phyloP scores from a whole-genome alignment of 2,113 vertebrate species.

The Pristiophorus japonicus region DNA sequence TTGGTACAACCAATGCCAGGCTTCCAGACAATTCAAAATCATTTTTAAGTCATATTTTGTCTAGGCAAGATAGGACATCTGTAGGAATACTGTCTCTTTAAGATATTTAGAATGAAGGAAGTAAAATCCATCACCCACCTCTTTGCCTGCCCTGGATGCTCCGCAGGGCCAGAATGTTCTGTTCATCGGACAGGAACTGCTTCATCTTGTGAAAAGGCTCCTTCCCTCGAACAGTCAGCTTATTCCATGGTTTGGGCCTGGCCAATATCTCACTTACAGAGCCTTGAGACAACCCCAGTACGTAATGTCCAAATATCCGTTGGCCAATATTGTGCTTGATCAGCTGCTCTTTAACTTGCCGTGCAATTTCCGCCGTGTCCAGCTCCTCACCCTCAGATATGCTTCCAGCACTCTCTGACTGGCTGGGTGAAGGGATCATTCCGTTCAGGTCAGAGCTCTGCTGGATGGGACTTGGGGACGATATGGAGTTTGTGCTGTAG shows the following conservation, averaged over 20 bases:
- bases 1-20: neutral
- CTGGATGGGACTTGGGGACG: conserved; percentile 80
- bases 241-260: conserved; percentile 94
- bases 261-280: conserved; percentile 95
- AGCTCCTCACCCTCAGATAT: conserved; percentile 86
- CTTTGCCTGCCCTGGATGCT: conserved; percentile 94
- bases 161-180: conserved; percentile 90
- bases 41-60: neutral
- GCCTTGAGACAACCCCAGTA: conserved; percentile 91
- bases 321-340: conserved; percentile 99
- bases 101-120: neutral
- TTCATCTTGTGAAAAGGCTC: conserved; percentile 98
- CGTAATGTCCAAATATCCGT: conserved; percentile 93
- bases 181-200: conserved; percentile 93
- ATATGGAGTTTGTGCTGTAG: conserved; percentile 85
- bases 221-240: conserved; percentile 90
- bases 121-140: conserved; percentile 65
- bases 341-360: conserved; percentile 93
- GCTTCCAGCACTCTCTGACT: conserved; percentile 82
- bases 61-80: neutral
- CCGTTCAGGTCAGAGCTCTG: conserved; percentile 80
- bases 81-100: conserved; percentile 31
- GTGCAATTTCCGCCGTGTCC: conserved; percentile 90
- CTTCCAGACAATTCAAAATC: no score
- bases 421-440: conserved; percentile 84